These are phyloP conservation scores for Bubalus kerabau DNA, from an alignment of 2,113 vertebrate genomes.

Conservation along the genomic window DNA sequence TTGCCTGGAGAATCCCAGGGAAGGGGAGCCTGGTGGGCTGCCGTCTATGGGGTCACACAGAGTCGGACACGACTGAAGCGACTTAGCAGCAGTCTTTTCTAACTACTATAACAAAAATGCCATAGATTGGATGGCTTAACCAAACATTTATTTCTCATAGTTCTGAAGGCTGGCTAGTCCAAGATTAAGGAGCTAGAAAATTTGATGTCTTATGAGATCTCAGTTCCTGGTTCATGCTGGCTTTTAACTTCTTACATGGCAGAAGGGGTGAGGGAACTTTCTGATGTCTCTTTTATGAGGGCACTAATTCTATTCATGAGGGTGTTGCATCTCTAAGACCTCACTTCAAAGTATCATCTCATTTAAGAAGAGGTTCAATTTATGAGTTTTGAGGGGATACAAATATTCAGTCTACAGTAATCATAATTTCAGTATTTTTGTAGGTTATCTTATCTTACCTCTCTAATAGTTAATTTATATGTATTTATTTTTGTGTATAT, in stretches of 20 bases:
- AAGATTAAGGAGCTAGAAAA: not conserved
- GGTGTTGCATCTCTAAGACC: not conserved
- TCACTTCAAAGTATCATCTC: not conserved
- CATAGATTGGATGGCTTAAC: not conserved
- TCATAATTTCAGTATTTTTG: not conserved
- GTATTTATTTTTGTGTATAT: not conserved
- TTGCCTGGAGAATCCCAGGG: no score
- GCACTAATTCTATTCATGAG: not conserved
- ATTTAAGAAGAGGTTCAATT: not conserved
- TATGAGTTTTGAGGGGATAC: not conserved
- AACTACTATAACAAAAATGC: not conserved
- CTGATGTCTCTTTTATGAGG: not conserved
- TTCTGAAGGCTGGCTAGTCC: not conserved
- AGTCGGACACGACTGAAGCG: no score
- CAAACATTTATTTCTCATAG: not conserved
- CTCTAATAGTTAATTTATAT: not conserved
- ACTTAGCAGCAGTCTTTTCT: not conserved
- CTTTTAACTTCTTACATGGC: not conserved
- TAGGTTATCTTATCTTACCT: not conserved
- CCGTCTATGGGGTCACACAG: no score
- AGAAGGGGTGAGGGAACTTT: not conserved
- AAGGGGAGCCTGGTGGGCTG: no score
- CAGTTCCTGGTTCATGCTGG: not conserved
- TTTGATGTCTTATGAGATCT: not conserved
- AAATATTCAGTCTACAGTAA: not conserved